Percentiles rank a stretch among this genome's conserved stretches.
phyloP scores from a whole-genome alignment of 2,113 vertebrate genomes.

The Mesoclemmys tuberculata region DNA sequence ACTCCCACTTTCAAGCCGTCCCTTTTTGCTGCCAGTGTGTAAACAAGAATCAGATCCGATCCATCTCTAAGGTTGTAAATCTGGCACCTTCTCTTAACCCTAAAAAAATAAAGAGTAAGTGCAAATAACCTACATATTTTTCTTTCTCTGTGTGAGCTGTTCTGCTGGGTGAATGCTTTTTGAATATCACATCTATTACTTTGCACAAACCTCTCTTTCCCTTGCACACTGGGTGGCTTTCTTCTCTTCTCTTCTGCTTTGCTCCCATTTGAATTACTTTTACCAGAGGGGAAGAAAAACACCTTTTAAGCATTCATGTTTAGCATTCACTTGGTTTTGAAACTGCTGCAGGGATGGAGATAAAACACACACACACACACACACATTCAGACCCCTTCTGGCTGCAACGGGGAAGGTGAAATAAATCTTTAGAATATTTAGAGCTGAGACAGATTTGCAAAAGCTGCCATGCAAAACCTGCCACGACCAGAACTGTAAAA shows the following conservation, averaged over 20 bases:
- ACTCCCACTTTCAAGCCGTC: not conserved
- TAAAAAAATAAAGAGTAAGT: not conserved
- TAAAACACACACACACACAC: slow-evolving; percentile 12
- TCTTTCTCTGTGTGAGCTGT: not conserved
- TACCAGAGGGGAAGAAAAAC: slow-evolving; percentile 20
- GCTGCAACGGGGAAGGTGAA: not conserved
- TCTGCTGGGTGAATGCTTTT: not conserved
- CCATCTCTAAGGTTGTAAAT: not conserved
- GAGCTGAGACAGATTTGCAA: slow-evolving; percentile 23
- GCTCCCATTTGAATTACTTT: slow-evolving; percentile 22
- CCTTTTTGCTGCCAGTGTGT: not conserved
- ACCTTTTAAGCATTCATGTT: slow-evolving; percentile 46
- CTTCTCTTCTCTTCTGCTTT: slow-evolving; percentile 16
- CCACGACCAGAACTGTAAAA: not conserved
- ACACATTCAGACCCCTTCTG: slow-evolving; percentile 19
- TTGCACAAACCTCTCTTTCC: not conserved
- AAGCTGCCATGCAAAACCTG: slow-evolving; percentile 26
- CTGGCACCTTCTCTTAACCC: not conserved
- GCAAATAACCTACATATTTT: not conserved
- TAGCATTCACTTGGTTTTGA: slow-evolving; percentile 26
- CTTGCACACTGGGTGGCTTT: not conserved
- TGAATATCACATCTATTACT: not conserved
- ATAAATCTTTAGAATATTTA: slow-evolving; percentile 38
- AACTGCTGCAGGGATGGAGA: slow-evolving; percentile 44
- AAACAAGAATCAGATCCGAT: not conserved